phyloP scores from a whole-genome alignment of 2,113 vertebrate species.

The Rhynchomys soricoides region DNA sequence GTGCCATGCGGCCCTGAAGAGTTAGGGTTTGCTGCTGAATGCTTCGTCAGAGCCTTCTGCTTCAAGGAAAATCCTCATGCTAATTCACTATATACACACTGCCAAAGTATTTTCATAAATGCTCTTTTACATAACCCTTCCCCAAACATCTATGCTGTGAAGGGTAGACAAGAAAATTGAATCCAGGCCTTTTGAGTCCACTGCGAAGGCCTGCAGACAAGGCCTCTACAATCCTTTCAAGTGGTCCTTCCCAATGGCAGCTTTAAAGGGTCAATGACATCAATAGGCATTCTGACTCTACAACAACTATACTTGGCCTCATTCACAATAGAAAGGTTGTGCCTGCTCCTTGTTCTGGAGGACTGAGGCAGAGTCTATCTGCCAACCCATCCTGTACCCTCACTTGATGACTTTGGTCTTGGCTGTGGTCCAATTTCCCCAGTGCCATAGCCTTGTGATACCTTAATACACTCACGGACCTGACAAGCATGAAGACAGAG shows the following conservation, averaged over 20 bases:
- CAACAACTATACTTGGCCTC: neutral
- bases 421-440: neutral
- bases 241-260: neutral
- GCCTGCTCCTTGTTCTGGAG: neutral
- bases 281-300: neutral
- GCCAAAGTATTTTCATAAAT: neutral
- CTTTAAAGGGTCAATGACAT: neutral
- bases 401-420: neutral
- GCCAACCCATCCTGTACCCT: neutral
- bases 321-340: neutral
- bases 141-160: neutral
- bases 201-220: neutral
- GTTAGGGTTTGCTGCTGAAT: neutral
- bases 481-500: neutral
- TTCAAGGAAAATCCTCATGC: neutral
- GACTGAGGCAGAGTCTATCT: neutral
- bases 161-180: neutral
- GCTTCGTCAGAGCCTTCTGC: neutral
- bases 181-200: neutral
- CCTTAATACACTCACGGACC: constrained; percentile 10
- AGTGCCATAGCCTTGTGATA: constrained; percentile 6
- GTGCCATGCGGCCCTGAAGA: no score
- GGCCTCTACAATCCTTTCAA: neutral
- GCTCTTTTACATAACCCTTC: neutral
- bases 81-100: neutral